Percentiles rank a stretch among this genome's conserved stretches.
Evolutionary conservation across 2,888 invertebrate species (phyloP).

Genomic region (Subacronicta megacephala): DNA sequence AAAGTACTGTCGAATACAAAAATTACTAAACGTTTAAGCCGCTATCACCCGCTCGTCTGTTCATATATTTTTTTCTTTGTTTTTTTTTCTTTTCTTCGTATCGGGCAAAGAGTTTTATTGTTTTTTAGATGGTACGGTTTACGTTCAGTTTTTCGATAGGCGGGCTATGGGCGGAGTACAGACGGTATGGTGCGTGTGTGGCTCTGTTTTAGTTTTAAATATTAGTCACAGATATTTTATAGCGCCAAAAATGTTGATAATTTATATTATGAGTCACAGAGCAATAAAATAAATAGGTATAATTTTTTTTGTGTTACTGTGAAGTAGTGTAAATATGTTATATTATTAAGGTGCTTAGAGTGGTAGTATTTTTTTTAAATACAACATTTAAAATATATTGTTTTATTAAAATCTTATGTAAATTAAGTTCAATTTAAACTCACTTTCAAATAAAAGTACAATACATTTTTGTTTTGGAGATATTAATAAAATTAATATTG

Average conservation of each 20-base stretch:
- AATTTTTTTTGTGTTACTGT: too few species aligned
- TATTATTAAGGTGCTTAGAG: too few species aligned
- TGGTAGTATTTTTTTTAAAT: too few species aligned
- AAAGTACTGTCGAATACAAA: constrained; percentile 4
- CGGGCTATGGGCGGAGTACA: constrained; percentile 79
- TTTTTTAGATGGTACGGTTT: constrained; percentile 80
- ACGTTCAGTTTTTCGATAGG: constrained; percentile 86
- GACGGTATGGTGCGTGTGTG: constrained; percentile 58
- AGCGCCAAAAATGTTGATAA: constrained; percentile 15
- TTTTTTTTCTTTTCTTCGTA: constrained; percentile 71
- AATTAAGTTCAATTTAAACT: too few species aligned
- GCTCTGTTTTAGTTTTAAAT: constrained; percentile 58
- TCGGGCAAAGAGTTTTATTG: constrained; percentile 81
- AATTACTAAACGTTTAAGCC: constrained; percentile 47
- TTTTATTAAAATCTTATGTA: too few species aligned
- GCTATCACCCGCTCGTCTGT: constrained; percentile 63
- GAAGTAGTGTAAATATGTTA: too few species aligned
- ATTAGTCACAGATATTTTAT: constrained; percentile 22
- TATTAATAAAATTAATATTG: too few species aligned
- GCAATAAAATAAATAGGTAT: too few species aligned
- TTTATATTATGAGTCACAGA: background rate
- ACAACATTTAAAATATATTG: too few species aligned
- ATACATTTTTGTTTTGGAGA: too few species aligned
- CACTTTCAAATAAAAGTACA: too few species aligned
- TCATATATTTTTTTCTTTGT: constrained; percentile 47